Base-by-base conservation (phyloP, 2,113 vertebrate genomes). In the Crotophaga sulcirostris region DNA sequence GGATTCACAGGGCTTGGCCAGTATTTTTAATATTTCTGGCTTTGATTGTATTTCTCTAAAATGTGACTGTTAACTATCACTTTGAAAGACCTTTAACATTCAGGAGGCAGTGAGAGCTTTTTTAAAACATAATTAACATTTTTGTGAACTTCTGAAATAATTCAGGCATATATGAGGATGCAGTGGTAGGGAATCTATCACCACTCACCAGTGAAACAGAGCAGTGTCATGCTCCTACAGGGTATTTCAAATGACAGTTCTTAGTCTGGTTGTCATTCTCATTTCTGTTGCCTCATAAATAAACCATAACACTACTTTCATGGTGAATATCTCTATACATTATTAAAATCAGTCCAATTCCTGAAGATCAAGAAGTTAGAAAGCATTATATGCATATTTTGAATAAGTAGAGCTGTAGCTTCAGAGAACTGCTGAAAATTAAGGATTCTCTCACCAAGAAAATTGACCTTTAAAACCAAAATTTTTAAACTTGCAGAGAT, bases 141-240 rank as follows among this genome's bases (percentile, higher is more conserved):
- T 75, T 76, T 82, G 44, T 79, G 69, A 89, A 76, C 74, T 94
- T 82, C 56, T 92, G 69, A 92, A 89, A 70, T 82, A 92, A 70
- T 83, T 93, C 42, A 87, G 45, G 17, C 40, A 54, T 56, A 23
- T 77, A 44, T 49, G 23, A 45, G 16, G 33, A 58, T 33, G 56
- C 56, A 51, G n/a, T 40, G 20, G 29, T 77, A 89, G 13, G 40
- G 29, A 96, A 76, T 87, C 84, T 92, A 33, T 79, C 34, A 56
- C 33, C 18, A n/a, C 20, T 67, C 58, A 73, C 12, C 4, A 33
- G 34, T 62, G 34, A 87, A 84, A 87, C 9, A 87, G 51, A 86
- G 13, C 13, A 47, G 10, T 33, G 18, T 10, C 2, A 16, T 25
- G 31, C 4, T 75, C 33, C 36, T 68, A 52, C 16, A 33, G 4